Percentiles rank a stretch among this genome's conserved stretches.
Evolutionary conservation across 2,113 vertebrate genomes (phyloP).

Genomic region (Sprattus sprattus): DNA sequence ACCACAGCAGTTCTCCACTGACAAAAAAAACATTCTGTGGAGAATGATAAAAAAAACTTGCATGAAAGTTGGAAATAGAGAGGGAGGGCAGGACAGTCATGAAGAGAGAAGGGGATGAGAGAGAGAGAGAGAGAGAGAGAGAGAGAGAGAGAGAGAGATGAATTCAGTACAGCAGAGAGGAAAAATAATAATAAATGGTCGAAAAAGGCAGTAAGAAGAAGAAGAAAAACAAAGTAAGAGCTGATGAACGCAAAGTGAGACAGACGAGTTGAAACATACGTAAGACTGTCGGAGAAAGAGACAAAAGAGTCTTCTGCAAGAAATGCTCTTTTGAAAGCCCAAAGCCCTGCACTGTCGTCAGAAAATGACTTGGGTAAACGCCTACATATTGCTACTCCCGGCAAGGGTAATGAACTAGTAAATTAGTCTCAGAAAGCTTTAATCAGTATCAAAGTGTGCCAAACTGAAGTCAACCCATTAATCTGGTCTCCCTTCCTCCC

Average conservation of each 20-base stretch:
- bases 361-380: constrained; percentile 37
- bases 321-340: constrained; percentile 31
- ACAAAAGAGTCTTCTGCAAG: constrained; percentile 19
- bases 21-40: constrained; percentile 49
- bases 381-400: constrained; percentile 36
- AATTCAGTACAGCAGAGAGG: background rate
- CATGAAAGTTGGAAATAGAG: constrained; percentile 27
- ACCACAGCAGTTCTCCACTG: constrained; percentile 41
- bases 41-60: constrained; percentile 53
- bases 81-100: background rate
- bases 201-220: constrained; percentile 20
- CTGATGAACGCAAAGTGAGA: constrained; percentile 4
- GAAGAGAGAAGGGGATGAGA: background rate
- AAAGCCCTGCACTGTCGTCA: constrained; percentile 19
- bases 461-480: constrained; percentile 60
- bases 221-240: constrained; percentile 22
- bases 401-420: constrained; percentile 54
- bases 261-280: constrained; percentile 17
- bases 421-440: constrained; percentile 67
- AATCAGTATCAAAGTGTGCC: constrained; percentile 63
- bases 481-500: constrained; percentile 43
- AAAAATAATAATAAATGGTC: background rate
- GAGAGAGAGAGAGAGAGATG: background rate
- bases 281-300: constrained; percentile 14
- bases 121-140: background rate